Conservation (phyloP, 1,140 invertebrate species). For the Danaus plexippus region DNA sequence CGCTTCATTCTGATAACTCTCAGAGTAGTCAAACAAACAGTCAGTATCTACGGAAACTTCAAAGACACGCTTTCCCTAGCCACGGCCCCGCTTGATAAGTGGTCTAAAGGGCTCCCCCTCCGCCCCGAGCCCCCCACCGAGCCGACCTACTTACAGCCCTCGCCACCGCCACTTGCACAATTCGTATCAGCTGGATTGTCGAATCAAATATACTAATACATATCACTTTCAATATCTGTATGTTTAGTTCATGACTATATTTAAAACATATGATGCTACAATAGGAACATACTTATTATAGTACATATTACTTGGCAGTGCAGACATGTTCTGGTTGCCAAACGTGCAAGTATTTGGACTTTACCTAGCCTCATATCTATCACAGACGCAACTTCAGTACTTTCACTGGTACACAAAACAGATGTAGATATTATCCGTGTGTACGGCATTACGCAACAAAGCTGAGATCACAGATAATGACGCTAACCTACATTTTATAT, state of each 20-base stretch:
- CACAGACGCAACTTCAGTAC: no score
- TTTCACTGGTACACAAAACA: no score
- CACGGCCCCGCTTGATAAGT: slow-evolving; percentile 62
- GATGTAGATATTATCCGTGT: no score
- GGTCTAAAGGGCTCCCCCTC: slow-evolving; percentile 59
- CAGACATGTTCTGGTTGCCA: no score
- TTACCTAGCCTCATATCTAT: no score
- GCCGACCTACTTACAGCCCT: slow-evolving; percentile 55
- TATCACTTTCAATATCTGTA: background rate
- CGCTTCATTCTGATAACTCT: slow-evolving; percentile 16
- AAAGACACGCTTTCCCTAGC: slow-evolving; percentile 63
- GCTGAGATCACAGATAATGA: no score
- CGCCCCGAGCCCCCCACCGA: slow-evolving; percentile 31
- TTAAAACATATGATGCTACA: slow-evolving; percentile 3
- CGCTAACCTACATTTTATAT: no score
- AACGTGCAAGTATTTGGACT: no score
- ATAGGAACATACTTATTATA: slow-evolving; percentile 2
- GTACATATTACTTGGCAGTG: background rate
- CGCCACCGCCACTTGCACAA: slow-evolving; percentile 62
- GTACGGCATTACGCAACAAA: no score
- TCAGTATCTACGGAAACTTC: slow-evolving; percentile 45
- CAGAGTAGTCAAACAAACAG: slow-evolving; percentile 29
- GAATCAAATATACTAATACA: slow-evolving; percentile 29
- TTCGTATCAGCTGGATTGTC: slow-evolving; percentile 62
- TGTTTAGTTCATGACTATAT: background rate